Base-by-base conservation (phyloP, 2,888 invertebrate species). In the Ceriagrion tenellum region DNA sequence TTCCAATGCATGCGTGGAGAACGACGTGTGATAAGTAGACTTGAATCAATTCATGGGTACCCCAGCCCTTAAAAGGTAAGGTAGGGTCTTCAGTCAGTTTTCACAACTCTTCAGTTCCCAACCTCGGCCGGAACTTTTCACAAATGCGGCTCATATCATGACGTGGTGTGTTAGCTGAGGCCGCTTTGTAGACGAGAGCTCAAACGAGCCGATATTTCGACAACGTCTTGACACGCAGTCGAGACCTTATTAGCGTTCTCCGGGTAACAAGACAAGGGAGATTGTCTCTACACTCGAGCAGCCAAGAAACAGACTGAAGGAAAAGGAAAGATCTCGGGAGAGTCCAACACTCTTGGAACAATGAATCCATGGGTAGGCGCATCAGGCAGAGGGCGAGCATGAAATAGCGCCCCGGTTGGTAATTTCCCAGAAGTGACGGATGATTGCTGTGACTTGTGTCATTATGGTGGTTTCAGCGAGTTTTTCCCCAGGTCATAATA, bases 151-250 rank as follows among this genome's bases (percentile, higher is more conserved):
- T 16, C 74, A 26, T n/a, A n/a, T 4, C 69, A n/a, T 69, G n/a
- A 13, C 35, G 35, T 35, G 10, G 35, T 13, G 26, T 81, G 81
- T 26, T 6, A 35, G 81, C 30, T 30, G 0, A 81, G 35, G 26
- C 26, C 30, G 13, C 81, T 69, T 69, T 26, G 35, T 35, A 81
- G 12, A 81, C 81, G 13, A 81, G 81, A 23, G 12, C 26, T 81
- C 35, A 81, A 81, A 81, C 35, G 18, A 81, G 81, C 35, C 81
- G 81, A 81, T 81, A 81, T 81, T 81, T 81, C 81, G 35, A 81
- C 81, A 81, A 81, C 12, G 16, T 81, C 35, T 81, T 81, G 35
- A 81, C 81, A 81, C 35, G 35, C 16, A 81, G 81, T 8, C 81
- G 81, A 81, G 81, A 81, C 81, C 30, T 81, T 35, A 81, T 81